Percentiles rank a stretch among this genome's conserved stretches.
Conservation (phyloP, 2,113 vertebrate species). For the Myocastor coypus region DNA sequence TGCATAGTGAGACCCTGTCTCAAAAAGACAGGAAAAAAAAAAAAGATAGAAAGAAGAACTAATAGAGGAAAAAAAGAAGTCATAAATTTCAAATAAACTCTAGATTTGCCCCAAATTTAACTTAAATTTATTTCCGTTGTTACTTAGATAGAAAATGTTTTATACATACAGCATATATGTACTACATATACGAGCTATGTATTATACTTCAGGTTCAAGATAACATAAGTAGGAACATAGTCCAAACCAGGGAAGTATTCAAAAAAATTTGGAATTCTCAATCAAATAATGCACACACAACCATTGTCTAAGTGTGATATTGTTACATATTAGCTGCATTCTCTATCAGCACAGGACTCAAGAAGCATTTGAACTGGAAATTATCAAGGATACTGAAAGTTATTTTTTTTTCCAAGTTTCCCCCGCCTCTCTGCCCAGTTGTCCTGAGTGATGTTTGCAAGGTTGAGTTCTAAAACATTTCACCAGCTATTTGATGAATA, state of each 20-base stretch:
- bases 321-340: slow-evolving; percentile 3
- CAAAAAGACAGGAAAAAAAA: too few species aligned
- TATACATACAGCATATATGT: background rate
- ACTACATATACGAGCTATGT: background rate
- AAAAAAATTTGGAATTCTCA: slow-evolving; percentile 30
- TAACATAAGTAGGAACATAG: slow-evolving; percentile 42
- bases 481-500: background rate
- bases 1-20: too few species aligned
- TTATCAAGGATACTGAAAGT: background rate
- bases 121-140: slow-evolving; percentile 65
- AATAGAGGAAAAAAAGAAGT: background rate
- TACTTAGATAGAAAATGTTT: slow-evolving; percentile 44
- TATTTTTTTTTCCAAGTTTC: background rate
- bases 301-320: slow-evolving; percentile 28
- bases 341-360: slow-evolving; percentile 70
- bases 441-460: background rate
- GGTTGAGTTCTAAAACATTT: background rate
- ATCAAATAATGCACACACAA: slow-evolving; percentile 48
- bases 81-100: slow-evolving; percentile 19
- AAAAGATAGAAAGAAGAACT: background rate
- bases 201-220: background rate
- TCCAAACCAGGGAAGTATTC: slow-evolving; percentile 39
- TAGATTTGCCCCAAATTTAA: background rate
- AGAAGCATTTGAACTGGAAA: slow-evolving; percentile 71
- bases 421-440: background rate